These are phyloP conservation scores for Acanthaster planci DNA, from an alignment of 35 echinoderm and acorn worm species.

Conservation along the genomic window DNA sequence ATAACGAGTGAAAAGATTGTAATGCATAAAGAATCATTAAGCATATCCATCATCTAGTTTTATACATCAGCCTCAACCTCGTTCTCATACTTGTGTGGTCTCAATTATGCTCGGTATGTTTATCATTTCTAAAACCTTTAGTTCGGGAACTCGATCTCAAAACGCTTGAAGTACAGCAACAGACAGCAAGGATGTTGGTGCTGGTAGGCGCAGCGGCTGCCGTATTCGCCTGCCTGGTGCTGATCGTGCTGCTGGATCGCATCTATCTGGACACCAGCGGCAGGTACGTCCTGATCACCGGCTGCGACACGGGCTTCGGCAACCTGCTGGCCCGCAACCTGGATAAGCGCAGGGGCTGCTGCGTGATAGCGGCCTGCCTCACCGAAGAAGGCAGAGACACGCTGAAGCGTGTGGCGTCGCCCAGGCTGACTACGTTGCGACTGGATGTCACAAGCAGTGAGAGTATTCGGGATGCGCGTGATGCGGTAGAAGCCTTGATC, in stretches of 20 bases:
- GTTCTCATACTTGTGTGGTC: too few relatives aligned
- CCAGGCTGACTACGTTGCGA: slow-evolving; percentile 32
- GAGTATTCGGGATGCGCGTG: slow-evolving; percentile 52
- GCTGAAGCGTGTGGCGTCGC: slow-evolving; percentile 43
- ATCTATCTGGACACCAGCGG: neutral
- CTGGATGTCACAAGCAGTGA: slow-evolving; percentile 66
- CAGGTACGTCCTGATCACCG: slow-evolving; percentile 81
- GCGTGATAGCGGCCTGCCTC: slow-evolving; percentile 76
- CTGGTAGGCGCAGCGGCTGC: neutral
- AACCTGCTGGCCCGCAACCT: slow-evolving; percentile 66
- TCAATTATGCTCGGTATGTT: too few relatives aligned
- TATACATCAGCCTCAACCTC: too few relatives aligned
- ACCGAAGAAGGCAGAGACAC: slow-evolving; percentile 42
- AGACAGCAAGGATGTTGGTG: neutral
- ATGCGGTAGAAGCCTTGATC: slow-evolving; percentile 47
- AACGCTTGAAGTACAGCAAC: too few relatives aligned
- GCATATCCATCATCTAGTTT: too few relatives aligned
- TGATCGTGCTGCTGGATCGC: neutral
- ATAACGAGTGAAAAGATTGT: too few relatives aligned
- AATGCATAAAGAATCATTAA: too few relatives aligned
- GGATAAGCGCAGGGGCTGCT: slow-evolving; percentile 49
- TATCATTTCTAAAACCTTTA: too few relatives aligned
- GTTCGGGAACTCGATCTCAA: too few relatives aligned
- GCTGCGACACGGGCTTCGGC: slow-evolving; percentile 88
- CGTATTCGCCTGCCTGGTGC: neutral